Evolutionary conservation across 1,140 invertebrate genomes (phyloP), one percentile per base, ranked within the genome.

Genomic region (Nixonia krombeini): DNA sequence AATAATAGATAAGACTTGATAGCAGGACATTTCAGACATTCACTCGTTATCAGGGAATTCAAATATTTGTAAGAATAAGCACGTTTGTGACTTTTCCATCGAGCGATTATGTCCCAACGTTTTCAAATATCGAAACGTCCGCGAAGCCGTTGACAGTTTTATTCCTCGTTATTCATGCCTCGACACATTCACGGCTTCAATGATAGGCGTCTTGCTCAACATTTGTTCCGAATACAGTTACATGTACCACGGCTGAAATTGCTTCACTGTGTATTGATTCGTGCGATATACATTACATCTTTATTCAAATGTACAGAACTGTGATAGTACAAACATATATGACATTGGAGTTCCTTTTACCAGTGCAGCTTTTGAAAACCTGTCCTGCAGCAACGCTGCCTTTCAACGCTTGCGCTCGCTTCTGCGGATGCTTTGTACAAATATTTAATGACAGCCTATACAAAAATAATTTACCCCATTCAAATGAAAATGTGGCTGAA

Each of bases 281-380:
- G 25, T 15, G 23, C 40, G 33, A 38, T 42, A 38, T 38, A 47
- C 33, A 37, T 21, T 42, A 37, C 18, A 55, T 18, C 45, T 35
- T 35, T 47, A 46, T 40, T 42, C 40, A 46, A 38, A 17, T 23
- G 31, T 13, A 13, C 31, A 13, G 31, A 17, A 35, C 18, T 28
- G 23, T 7, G 25, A 37, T 46, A 41, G 25, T 21, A 26, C 1
- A 45, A 56, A 29, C 17, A 16, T 52, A 9, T 5, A 31, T 42
- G 25, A 47, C 35, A 56, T 38, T 47, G 42, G 25, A 46, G 42
- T 47, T 40, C 17, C 44, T 31, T 56, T 56, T 56, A 56, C 18
- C 25, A 23, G n/a, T 9, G 4, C 26, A 16, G 38, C 53, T 56
- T 56, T 56, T 47, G 5, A 56, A 47, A 56, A 56, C 42, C 44